These are phyloP conservation scores for Stegophylla sp. DNA, from an alignment of 2,888 invertebrate species.

Conservation along the genomic window DNA sequence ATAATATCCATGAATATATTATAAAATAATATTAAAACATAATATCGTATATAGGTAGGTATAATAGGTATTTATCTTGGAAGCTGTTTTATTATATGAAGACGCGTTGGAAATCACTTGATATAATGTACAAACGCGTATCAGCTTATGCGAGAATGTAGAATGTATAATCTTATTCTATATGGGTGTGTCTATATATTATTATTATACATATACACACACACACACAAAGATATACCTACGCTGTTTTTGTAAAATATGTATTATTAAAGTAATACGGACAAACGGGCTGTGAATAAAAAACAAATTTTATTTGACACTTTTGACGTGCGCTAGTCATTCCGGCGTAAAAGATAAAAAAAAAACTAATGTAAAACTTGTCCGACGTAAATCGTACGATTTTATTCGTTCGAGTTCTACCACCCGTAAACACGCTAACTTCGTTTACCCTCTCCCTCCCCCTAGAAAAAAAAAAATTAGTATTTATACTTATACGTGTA, in stretches of 20 bases:
- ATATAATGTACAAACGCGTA: not conserved
- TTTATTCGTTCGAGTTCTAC: constrained; percentile 35
- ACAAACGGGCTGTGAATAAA: constrained; percentile 29
- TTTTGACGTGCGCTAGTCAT: constrained; percentile 38
- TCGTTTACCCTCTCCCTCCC: not conserved
- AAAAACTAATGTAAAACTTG: constrained; percentile 39
- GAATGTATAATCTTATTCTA: not conserved
- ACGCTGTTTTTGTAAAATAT: not conserved
- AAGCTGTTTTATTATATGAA: not conserved
- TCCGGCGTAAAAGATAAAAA: constrained; percentile 29
- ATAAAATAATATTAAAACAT: not conserved
- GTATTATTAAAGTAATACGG: not conserved
- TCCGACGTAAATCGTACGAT: constrained; percentile 37
- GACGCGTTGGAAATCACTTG: not conserved
- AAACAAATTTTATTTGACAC: constrained; percentile 53
- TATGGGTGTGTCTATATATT: not conserved
- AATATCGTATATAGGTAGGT: not conserved
- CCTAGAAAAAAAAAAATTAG: too few species aligned
- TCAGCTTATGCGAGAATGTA: not conserved
- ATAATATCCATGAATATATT: not conserved
- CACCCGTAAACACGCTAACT: not conserved
- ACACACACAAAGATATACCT: not conserved
- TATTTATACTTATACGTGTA: not conserved
- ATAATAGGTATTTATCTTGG: too few species aligned
- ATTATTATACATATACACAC: not conserved